Evolutionary conservation across 1,140 invertebrate species (phyloP).

Genomic region (Meloidogyne exigua): DNA sequence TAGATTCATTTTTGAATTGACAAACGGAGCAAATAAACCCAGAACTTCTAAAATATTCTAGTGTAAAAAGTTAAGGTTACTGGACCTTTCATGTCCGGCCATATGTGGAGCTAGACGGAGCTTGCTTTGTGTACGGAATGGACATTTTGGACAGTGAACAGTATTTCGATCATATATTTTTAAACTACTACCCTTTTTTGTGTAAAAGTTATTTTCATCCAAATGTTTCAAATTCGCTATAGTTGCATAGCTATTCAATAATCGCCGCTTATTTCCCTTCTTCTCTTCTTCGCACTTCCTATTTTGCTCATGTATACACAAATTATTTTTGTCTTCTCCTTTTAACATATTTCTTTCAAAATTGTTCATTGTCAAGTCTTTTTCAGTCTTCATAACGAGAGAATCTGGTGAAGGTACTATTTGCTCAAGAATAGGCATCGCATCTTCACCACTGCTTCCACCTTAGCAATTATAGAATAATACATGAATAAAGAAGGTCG

Average conservation of each 20-base stretch:
- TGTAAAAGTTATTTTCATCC: not conserved
- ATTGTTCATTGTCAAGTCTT: not conserved
- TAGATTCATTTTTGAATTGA: conserved; percentile 39
- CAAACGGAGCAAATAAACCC: conserved; percentile 41
- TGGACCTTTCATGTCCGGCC: conserved; percentile 30
- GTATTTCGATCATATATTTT: conserved; percentile 29
- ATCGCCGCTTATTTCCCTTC: conserved; percentile 9
- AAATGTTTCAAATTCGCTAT: not conserved
- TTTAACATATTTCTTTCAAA: not conserved
- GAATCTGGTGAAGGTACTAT: not conserved
- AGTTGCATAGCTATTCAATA: not conserved
- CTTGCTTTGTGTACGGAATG: conserved; percentile 40
- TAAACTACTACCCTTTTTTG: not conserved
- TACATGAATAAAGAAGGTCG: no score
- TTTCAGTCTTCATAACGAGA: not conserved
- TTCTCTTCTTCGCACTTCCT: not conserved
- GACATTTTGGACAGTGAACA: conserved; percentile 35
- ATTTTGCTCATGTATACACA: not conserved
- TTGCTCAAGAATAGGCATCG: conserved; percentile 21
- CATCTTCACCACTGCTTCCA: conserved; percentile 5
- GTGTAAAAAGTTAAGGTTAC: not conserved
- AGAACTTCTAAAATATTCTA: not conserved
- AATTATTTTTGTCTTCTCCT: not conserved
- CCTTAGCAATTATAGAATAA: no score
- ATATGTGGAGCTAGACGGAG: conserved; percentile 38